These are phyloP conservation scores for Cotesia glomerata DNA, from an alignment of 1,140 invertebrate species.

Conservation along the genomic window DNA sequence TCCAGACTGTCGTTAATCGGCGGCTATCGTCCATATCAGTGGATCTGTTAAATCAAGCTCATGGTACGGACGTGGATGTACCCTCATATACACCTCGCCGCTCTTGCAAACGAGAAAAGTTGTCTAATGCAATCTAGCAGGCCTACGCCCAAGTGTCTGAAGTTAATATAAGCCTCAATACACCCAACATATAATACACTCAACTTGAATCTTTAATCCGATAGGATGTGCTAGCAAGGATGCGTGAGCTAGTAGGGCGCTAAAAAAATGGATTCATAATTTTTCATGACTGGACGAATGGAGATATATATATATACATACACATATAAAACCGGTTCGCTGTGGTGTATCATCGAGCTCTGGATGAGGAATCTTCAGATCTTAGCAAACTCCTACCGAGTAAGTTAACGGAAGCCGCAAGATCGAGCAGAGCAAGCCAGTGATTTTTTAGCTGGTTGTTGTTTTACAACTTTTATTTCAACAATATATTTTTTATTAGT, in stretches of 20 bases:
- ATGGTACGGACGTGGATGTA: too few species aligned
- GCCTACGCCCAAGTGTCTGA: conserved; percentile 3
- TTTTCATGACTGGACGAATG: conserved; percentile 1
- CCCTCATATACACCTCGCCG: too few species aligned
- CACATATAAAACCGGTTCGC: conserved; percentile 20
- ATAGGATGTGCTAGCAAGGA: background rate
- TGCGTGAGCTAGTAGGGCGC: conserved; percentile 22
- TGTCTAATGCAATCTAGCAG: too few species aligned
- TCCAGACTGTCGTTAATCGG: conserved; percentile 14
- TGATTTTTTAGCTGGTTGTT: background rate
- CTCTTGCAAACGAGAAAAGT: too few species aligned
- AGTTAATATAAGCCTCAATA: too few species aligned
- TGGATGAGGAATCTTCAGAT: background rate
- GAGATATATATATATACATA: background rate
- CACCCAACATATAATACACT: background rate
- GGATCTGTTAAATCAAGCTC: background rate
- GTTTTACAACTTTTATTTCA: background rate
- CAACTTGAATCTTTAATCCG: background rate
- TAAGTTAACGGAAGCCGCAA: conserved; percentile 24
- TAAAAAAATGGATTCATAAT: conserved; percentile 24
- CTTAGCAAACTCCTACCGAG: conserved; percentile 3
- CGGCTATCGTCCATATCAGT: background rate
- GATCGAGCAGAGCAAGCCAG: background rate
- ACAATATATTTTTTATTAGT: conserved; percentile 19
- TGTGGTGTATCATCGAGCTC: background rate